phyloP scores from a whole-genome alignment of 1,140 invertebrate species.

The Hyposmocoma kahamanoa region DNA sequence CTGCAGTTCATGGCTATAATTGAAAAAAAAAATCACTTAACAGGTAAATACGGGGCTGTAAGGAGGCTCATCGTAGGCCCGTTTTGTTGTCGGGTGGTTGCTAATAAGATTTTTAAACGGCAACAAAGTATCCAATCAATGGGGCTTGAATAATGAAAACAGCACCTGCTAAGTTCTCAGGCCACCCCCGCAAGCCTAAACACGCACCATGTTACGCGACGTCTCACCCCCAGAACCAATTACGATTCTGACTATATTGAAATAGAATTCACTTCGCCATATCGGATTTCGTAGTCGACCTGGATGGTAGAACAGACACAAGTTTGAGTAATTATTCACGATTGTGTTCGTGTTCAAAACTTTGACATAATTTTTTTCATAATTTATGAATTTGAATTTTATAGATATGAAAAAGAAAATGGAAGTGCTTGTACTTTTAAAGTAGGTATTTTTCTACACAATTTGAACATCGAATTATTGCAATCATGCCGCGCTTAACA shows the following conservation, averaged over 20 bases:
- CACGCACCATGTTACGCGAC: conserved; percentile 50
- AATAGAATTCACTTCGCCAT: conserved; percentile 27
- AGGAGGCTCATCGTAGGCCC: conserved; percentile 38
- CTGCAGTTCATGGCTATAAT: conserved; percentile 65
- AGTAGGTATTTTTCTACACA: no score
- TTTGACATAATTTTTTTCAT: conserved; percentile 32
- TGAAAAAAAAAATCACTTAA: conserved; percentile 70
- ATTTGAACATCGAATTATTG: no score
- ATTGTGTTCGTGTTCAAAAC: conserved; percentile 47
- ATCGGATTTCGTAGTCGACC: conserved; percentile 5
- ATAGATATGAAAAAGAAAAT: no score
- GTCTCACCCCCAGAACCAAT: conserved; percentile 20
- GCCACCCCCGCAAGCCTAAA: conserved; percentile 49
- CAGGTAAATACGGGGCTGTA: conserved; percentile 59
- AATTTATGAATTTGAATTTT: not conserved
- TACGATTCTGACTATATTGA: conserved; percentile 25
- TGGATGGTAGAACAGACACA: conserved; percentile 31
- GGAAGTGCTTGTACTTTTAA: no score
- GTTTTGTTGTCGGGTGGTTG: conserved; percentile 64
- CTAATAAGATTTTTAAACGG: conserved; percentile 73
- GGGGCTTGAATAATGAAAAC: conserved; percentile 71
- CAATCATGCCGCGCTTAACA: no score
- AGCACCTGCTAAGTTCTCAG: conserved; percentile 64
- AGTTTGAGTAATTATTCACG: conserved; percentile 60
- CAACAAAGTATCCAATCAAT: conserved; percentile 73